Base-by-base conservation (phyloP, 2,113 vertebrate species). In the Syrrhaptes paradoxus region DNA sequence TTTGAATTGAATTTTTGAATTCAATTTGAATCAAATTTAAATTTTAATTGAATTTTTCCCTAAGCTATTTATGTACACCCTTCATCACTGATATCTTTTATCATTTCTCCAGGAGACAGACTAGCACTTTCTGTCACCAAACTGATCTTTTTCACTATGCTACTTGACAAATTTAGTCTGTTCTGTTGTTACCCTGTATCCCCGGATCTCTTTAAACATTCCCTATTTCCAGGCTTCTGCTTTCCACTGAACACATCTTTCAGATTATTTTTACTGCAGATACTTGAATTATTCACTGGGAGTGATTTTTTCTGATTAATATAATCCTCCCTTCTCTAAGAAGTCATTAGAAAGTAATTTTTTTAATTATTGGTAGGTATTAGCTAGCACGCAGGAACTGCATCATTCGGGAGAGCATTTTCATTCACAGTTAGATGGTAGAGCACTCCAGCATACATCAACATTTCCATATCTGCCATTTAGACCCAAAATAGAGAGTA, bases 1-100 rank as follows among this genome's bases (percentile, higher is more conserved):
- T 91, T 90, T 78, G 26, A 93, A 95, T 19, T 58, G 24, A 88
- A 80, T 54, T 83, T 87, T 38, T 83, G 7, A 82, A 92, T 83
- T 87, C 22, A 55, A 81, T 95, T 89, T 95, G 45, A 86, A 94
- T 82, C 9, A 74, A 78, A 95, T 92, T 78, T 95, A 25, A 89
- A 89, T 89, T 77, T 78, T 9, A 85, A 90, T 73, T 74, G 1
- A 6, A 9, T 43, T 88, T 93, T 90, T 70, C 76, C 75, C 55
- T 57, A 79, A 72, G 79, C 71, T 90, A 59, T 90, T 82, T 96
- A 76, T 92, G 95, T 90, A 89, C 63, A 90, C 58, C 63, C 54
- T 84, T 86, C 67, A 54, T 55, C 45, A 24, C 29, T 68, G 25
- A 5, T 54, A 62, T 77, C 17, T 77, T 83, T 48, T n/a, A 70